These are phyloP conservation scores for Gonatopus flavifemur DNA, from an alignment of 1,140 invertebrate genomes.

Conservation along the genomic window DNA sequence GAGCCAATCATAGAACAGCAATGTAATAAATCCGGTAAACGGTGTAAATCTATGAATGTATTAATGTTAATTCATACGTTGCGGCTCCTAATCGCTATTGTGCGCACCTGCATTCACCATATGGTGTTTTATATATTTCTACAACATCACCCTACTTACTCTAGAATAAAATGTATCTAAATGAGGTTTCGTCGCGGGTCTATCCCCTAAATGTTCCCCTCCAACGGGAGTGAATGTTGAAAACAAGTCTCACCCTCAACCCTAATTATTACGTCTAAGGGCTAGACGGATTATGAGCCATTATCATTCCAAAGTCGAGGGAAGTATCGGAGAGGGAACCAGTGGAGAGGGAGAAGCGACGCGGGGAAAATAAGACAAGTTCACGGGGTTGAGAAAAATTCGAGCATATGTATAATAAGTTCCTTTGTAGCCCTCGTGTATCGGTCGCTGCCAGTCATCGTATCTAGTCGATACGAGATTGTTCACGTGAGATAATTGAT, in stretches of 20 bases:
- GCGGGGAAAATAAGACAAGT: no score
- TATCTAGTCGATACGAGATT: no score
- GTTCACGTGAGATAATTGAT: conserved; percentile 36
- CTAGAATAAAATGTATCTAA: conserved; percentile 17
- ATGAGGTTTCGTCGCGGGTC: conserved; percentile 3
- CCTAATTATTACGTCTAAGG: conserved; percentile 24
- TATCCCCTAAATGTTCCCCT: conserved; percentile 33
- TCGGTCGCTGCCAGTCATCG: conserved; percentile 13
- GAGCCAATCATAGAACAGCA: not conserved
- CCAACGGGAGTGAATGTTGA: conserved; percentile 38
- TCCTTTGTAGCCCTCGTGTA: conserved; percentile 22
- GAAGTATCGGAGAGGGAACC: conserved; percentile 25
- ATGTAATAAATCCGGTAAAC: conserved; percentile 52
- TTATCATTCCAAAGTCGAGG: conserved; percentile 53
- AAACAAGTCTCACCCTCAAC: conserved; percentile 30
- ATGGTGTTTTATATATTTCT: conserved; percentile 53
- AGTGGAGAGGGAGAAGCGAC: conserved; percentile 10
- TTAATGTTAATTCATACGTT: conserved; percentile 58
- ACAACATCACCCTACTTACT: conserved; percentile 23
- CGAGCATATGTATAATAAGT: conserved; percentile 51
- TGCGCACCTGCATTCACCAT: conserved; percentile 57
- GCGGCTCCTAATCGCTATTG: conserved; percentile 51
- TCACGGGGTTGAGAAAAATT: conserved; percentile 35
- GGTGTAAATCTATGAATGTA: conserved; percentile 46
- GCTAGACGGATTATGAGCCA: conserved; percentile 53